Conservation (phyloP, 2,797 vertebrate genomes). For the Spinibarbus caldwelli region DNA sequence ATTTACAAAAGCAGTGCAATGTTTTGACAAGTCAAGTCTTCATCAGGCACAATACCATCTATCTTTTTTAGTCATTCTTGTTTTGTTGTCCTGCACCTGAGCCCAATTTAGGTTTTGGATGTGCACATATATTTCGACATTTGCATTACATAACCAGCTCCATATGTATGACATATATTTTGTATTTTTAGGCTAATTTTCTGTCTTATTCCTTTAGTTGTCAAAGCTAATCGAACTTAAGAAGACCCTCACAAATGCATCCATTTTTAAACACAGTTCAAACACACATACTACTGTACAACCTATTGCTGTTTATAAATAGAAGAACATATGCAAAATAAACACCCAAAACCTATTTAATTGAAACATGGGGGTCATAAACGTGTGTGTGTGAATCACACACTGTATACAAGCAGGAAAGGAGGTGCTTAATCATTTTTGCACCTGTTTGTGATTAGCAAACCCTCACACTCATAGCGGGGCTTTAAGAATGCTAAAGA, state of each 20-base stretch:
- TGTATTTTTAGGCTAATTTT: background rate
- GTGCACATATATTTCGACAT: background rate
- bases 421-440: conserved; percentile 45
- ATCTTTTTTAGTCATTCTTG: background rate
- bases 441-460: conserved; percentile 61
- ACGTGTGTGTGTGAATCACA: background rate
- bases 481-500: conserved; percentile 54
- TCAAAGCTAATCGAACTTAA: background rate
- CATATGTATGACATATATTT: background rate
- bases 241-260: background rate
- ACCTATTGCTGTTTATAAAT: background rate
- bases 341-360: background rate
- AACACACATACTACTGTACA: background rate
- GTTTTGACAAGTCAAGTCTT: background rate
- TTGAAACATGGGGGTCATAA: background rate
- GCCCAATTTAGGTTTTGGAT: background rate
- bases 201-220: too few relatives aligned
- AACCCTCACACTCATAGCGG: conserved; percentile 48
- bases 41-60: background rate
- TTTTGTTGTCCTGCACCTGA: background rate
- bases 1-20: background rate
- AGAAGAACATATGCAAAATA: too few relatives aligned
- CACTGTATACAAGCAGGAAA: conserved; percentile 1
- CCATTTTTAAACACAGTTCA: background rate
- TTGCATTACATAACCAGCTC: background rate